Evolutionary conservation across 2,888 invertebrate species (phyloP).

Genomic region (Iphiclides podalirius): DNA sequence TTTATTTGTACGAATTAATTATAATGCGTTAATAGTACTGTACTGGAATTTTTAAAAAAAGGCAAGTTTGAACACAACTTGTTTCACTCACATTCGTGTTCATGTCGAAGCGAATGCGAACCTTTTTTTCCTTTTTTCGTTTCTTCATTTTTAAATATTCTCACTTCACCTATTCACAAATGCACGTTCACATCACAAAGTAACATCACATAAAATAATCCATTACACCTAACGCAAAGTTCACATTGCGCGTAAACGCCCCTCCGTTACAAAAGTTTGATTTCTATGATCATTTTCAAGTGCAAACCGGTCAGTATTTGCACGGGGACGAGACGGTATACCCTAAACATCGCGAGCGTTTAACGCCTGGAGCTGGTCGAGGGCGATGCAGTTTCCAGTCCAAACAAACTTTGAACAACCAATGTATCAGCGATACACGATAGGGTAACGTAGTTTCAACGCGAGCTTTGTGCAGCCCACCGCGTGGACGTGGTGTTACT

Average conservation of each 20-base stretch:
- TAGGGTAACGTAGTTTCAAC: not conserved
- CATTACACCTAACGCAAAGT: not conserved
- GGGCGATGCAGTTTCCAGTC: too few relatives aligned
- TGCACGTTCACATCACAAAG: not conserved
- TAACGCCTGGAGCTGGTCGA: too few relatives aligned
- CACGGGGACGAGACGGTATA: too few relatives aligned
- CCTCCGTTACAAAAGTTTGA: not conserved
- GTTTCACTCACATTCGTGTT: slow-evolving; percentile 51
- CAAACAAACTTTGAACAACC: slow-evolving; percentile 5
- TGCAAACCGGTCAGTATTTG: not conserved
- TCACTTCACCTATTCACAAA: not conserved
- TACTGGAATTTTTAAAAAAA: too few relatives aligned
- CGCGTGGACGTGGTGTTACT: slow-evolving; percentile 20
- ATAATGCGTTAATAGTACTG: too few relatives aligned
- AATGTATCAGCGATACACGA: slow-evolving; percentile 1
- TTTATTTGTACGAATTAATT: too few relatives aligned
- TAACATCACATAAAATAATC: not conserved
- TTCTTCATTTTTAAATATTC: slow-evolving; percentile 51
- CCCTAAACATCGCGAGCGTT: too few relatives aligned
- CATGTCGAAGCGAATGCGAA: slow-evolving; percentile 60
- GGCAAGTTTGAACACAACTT: not conserved
- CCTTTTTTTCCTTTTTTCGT: slow-evolving; percentile 55
- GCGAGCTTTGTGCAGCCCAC: slow-evolving; percentile 9
- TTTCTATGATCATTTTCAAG: not conserved
- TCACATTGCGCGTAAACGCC: not conserved